Percentiles rank a stretch among this genome's conserved stretches.
Conservation (phyloP, 2,113 vertebrate species). For the Lagopus leucura region DNA sequence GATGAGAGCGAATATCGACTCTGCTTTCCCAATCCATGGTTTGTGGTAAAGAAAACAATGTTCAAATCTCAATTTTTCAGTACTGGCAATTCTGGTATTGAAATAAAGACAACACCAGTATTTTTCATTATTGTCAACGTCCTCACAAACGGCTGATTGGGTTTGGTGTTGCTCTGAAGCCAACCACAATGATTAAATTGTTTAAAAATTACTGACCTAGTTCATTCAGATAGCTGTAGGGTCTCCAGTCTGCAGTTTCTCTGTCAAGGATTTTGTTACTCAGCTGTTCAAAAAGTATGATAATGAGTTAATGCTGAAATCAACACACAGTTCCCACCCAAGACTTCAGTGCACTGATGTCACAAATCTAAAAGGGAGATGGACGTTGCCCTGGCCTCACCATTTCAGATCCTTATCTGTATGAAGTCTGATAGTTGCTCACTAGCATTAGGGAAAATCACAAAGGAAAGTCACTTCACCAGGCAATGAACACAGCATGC, state of each 20-base stretch:
- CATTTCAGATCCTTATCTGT: neutral
- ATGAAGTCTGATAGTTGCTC: neutral
- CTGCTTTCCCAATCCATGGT: neutral
- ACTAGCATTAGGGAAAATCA: conserved; percentile 55
- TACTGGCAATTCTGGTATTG: neutral
- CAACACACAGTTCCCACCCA: conserved; percentile 48
- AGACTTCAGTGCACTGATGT: conserved; percentile 19
- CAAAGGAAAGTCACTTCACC: conserved; percentile 43
- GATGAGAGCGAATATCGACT: neutral
- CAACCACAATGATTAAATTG: conserved; percentile 47
- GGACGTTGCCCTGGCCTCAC: neutral
- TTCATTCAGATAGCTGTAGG: conserved; percentile 94
- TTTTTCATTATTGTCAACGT: neutral
- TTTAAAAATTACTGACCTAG: conserved; percentile 87
- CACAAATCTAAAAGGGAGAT: neutral
- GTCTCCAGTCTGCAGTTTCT: conserved; percentile 90
- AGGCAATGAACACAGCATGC: conserved; percentile 44
- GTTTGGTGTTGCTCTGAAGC: conserved; percentile 8
- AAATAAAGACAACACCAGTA: conserved; percentile 1
- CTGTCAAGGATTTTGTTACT: conserved; percentile 87
- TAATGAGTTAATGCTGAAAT: conserved; percentile 71
- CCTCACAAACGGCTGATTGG: conserved; percentile 27
- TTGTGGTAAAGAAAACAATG: conserved; percentile 6
- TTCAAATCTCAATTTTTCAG: neutral
- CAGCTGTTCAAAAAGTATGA: conserved; percentile 84